These are phyloP conservation scores for Pseudobourletiella spinata DNA, from an alignment of 1,140 invertebrate genomes.

Conservation along the genomic window DNA sequence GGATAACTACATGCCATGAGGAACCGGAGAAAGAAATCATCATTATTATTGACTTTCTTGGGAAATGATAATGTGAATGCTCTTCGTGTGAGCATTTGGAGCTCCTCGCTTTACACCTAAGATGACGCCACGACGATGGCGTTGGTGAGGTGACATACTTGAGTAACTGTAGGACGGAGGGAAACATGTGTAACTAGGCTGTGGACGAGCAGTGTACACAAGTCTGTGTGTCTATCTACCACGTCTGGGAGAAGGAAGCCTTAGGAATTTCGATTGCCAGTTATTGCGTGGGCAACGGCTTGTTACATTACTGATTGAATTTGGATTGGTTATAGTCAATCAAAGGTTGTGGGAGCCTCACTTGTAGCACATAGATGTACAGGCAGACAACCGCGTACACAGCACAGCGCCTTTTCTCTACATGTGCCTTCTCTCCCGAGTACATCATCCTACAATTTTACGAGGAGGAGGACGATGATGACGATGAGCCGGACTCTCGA, in stretches of 20 bases:
- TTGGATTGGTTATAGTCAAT: conserved; percentile 7
- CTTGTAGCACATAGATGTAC: too few species aligned
- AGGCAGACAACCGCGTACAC: too few species aligned
- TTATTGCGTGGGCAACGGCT: neutral
- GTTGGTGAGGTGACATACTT: neutral
- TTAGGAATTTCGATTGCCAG: neutral
- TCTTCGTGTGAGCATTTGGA: neutral
- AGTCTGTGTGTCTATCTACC: too few species aligned
- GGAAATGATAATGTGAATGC: too few species aligned
- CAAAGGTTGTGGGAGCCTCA: neutral
- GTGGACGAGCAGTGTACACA: too few species aligned
- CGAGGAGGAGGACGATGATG: too few species aligned
- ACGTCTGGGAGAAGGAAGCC: neutral
- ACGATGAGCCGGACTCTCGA: too few species aligned
- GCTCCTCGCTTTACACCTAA: neutral
- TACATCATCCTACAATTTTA: too few species aligned
- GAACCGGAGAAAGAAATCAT: too few species aligned
- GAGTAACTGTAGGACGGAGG: neutral
- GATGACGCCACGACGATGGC: neutral
- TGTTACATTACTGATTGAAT: neutral
- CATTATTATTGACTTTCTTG: too few species aligned
- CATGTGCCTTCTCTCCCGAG: neutral
- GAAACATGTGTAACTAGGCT: neutral
- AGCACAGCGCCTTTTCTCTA: neutral
- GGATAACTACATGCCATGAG: too few species aligned